Evolutionary conservation across 1,140 invertebrate species (phyloP).

Genomic region (Homarus americanus): DNA sequence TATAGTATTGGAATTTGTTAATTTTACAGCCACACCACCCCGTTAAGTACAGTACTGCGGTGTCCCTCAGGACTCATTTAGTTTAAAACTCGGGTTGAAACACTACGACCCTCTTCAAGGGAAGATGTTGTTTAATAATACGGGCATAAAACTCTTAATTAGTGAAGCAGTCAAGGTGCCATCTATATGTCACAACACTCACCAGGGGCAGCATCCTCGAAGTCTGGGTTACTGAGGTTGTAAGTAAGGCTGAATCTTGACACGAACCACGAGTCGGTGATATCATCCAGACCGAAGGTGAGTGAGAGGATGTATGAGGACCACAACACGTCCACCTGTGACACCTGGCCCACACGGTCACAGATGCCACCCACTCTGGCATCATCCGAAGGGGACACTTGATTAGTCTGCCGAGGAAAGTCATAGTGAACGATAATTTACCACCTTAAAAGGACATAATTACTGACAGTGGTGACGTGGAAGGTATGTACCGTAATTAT

Average conservation of each 20-base stretch:
- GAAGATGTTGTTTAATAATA: no score
- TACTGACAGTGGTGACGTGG: not conserved
- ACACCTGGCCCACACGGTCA: constrained; percentile 46
- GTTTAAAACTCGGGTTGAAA: no score
- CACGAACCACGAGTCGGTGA: constrained; percentile 56
- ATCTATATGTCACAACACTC: not conserved
- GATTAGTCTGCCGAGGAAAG: constrained; percentile 1
- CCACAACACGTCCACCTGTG: constrained; percentile 47
- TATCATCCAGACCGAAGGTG: constrained; percentile 48
- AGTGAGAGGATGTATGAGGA: constrained; percentile 23
- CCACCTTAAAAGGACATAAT: no score
- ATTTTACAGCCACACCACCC: no score
- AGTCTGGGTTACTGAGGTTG: constrained; percentile 18
- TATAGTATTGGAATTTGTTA: no score
- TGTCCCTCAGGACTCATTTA: no score
- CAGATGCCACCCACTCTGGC: constrained; percentile 28
- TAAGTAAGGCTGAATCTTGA: constrained; percentile 46
- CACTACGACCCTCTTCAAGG: no score
- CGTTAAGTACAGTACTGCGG: no score
- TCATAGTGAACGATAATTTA: not conserved
- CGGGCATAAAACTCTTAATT: no score
- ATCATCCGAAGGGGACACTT: constrained; percentile 6
- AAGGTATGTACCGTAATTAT: no score
- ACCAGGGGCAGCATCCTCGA: constrained; percentile 26
- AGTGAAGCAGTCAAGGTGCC: no score